Evolutionary conservation across 2,888 invertebrate genomes (phyloP).

Genomic region (Napeogenes sylphis): DNA sequence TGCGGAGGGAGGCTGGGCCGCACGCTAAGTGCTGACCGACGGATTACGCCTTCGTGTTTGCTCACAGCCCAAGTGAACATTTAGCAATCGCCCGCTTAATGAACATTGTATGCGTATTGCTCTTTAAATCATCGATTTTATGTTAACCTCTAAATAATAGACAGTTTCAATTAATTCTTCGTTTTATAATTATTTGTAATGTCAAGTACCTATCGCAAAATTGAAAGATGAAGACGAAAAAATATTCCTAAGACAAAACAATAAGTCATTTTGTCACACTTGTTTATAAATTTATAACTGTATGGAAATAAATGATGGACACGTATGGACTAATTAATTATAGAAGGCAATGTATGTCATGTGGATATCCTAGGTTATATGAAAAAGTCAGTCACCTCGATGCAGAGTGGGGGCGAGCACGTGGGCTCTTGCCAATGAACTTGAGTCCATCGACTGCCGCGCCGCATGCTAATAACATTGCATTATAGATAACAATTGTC

Average conservation of each 20-base stretch:
- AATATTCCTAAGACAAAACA: neutral
- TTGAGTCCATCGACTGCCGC: constrained; percentile 47
- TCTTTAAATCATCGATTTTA: constrained; percentile 59
- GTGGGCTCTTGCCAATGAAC: constrained; percentile 71
- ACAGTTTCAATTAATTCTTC: too few species aligned
- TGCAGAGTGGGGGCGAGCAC: constrained; percentile 57
- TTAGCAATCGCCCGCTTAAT: constrained; percentile 64
- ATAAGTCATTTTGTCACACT: neutral
- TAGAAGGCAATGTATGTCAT: constrained; percentile 50
- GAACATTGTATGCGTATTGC: constrained; percentile 62
- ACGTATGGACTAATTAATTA: constrained; percentile 55
- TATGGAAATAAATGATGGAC: constrained; percentile 29
- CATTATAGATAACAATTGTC: constrained; percentile 2
- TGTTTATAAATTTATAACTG: neutral
- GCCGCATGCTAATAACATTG: constrained; percentile 46
- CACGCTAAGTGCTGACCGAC: constrained; percentile 68
- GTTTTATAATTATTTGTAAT: too few species aligned
- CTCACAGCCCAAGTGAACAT: constrained; percentile 65
- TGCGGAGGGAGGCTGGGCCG: constrained; percentile 65
- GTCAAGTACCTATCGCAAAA: neutral
- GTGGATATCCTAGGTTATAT: constrained; percentile 39
- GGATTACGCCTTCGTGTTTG: constrained; percentile 71
- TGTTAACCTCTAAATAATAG: constrained; percentile 6
- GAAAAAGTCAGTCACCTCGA: constrained; percentile 65
- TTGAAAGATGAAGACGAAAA: neutral